phyloP scores from a whole-genome alignment of 1,140 invertebrate genomes.

The Apocrypta bakeri region DNA sequence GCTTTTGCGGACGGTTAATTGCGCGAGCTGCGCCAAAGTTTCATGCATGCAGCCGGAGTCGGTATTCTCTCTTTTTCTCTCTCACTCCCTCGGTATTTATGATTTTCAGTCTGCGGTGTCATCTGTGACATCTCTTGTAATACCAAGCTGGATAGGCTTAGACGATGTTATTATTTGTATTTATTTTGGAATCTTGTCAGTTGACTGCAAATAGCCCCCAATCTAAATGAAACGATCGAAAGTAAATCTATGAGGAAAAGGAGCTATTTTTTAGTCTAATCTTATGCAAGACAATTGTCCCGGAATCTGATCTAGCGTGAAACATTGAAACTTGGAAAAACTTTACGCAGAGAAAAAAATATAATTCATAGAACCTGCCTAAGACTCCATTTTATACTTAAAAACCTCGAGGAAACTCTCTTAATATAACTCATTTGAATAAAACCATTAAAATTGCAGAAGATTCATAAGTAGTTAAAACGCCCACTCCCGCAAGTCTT shows the following conservation, averaged over 20 bases:
- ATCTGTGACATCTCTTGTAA: background rate
- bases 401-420: background rate
- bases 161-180: too few species aligned
- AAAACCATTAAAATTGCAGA: conserved; percentile 27
- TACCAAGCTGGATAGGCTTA: background rate
- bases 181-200: too few species aligned
- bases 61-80: background rate
- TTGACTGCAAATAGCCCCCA: too few species aligned
- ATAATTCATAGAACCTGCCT: background rate
- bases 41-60: background rate
- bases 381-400: background rate
- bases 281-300: background rate
- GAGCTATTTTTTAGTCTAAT: background rate
- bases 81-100: background rate
- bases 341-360: background rate
- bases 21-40: conserved; percentile 12
- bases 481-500: background rate
- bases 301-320: background rate
- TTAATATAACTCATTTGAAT: conserved; percentile 23
- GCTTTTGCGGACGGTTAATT: conserved; percentile 31
- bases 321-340: background rate
- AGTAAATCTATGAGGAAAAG: background rate
- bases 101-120: background rate
- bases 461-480: conserved; percentile 25
- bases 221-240: background rate